Base-by-base conservation (phyloP, 1,140 invertebrate genomes). In the Whitmania pigra region DNA sequence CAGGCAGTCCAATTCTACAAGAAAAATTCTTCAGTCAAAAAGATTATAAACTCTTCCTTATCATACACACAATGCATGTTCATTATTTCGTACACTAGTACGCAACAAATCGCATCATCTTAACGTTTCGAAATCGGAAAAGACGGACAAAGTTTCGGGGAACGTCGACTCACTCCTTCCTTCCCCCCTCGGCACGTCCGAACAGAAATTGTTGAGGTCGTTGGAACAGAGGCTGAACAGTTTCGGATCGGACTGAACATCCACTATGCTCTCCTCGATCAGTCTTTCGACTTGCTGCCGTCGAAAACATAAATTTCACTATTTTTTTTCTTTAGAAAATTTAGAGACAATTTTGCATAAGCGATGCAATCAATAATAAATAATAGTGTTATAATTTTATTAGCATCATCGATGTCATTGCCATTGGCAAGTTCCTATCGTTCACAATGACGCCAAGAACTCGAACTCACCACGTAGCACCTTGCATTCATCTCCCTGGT, bases 161-260 rank as follows among this genome's bases (percentile, higher is more conserved):
- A 36, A 43, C 40, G 5, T 7, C n/a, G 22, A 67, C 80, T 77
- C 77, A 92, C 90, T 87, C 85, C 89, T 86, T 25, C 66, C 67
- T 77, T 89, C 89, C 71, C 93, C 92, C 79, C 90, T 88, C 66
- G 87, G 85, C 31, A 94, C 83, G 78, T 89, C 87, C 76, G 86
- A 86, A 78, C 93, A 96, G 78, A 88, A 90, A 77, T 90, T 89
- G 22, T 88, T 84, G 17, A 94, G 83, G 75, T 86, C 85, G 6
- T 78, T 73, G 29, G 77, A 75, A 75, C 85, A 86, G 11, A 79
- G 79, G 73, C 79, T 77, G 72, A 82, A 79, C 0, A 86, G 78
- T 31, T 79, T 67, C 13, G 84, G 84, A 77, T 86, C 85, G 13
- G 84, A 78, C 71, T 87, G 83, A 71, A 86, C 82, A 75, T 86